Evolutionary conservation across 2,888 invertebrate species (phyloP).

Genomic region (Yponomeuta sedellus): DNA sequence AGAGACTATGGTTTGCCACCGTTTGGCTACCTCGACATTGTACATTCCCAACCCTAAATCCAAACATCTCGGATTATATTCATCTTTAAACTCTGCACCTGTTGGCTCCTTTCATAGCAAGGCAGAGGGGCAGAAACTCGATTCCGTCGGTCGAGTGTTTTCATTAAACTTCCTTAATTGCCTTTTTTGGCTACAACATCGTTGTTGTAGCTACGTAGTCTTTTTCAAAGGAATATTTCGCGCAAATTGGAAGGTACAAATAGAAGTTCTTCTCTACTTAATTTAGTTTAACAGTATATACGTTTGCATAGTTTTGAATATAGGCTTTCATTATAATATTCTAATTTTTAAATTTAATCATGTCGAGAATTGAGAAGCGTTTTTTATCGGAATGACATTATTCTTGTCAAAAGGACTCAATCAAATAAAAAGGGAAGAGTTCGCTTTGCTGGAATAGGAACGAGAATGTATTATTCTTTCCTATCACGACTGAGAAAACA

Average conservation of each 20-base stretch:
- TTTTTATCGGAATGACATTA: too few species aligned
- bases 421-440: too few species aligned
- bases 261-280: background rate
- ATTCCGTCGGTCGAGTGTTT: constrained; percentile 39
- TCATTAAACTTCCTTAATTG: constrained; percentile 68
- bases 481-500: too few species aligned
- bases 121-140: constrained; percentile 14
- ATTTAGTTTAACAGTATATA: background rate
- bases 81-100: constrained; percentile 47
- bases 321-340: too few species aligned
- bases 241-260: background rate
- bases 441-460: too few species aligned
- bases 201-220: background rate
- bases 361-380: too few species aligned
- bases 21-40: too few species aligned
- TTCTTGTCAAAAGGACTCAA: too few species aligned
- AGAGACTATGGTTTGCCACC: too few species aligned
- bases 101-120: constrained; percentile 31
- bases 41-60: constrained; percentile 7
- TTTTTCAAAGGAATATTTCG: background rate
- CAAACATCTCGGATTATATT: constrained; percentile 33
- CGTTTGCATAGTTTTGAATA: too few species aligned
- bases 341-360: too few species aligned
- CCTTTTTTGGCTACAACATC: constrained; percentile 23
- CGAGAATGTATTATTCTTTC: too few species aligned